phyloP scores from a whole-genome alignment of 2,797 vertebrate genomes.

The Centropyge bicolor region DNA sequence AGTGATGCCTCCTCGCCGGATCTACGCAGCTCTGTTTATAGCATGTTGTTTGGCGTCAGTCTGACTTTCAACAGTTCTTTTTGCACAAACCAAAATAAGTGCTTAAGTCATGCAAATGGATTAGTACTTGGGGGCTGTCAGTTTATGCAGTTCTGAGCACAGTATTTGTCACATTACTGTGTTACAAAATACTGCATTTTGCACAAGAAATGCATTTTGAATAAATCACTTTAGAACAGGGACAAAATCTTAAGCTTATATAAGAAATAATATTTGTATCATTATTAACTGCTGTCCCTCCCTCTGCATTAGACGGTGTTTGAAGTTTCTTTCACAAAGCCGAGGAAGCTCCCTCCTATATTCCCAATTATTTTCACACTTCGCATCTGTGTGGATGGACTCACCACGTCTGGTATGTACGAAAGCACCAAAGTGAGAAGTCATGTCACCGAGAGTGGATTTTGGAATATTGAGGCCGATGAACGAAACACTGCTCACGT shows the following conservation, averaged over 20 bases:
- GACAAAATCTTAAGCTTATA: conserved; percentile 1
- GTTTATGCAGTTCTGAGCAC: conserved; percentile 7
- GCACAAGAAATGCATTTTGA: neutral
- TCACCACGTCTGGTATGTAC: neutral
- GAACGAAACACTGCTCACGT: conserved; percentile 12
- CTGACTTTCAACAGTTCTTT: conserved; percentile 25
- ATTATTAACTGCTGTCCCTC: neutral
- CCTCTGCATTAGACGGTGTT: conserved; percentile 1
- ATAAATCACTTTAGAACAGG: neutral
- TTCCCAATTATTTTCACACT: neutral
- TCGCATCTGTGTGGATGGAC: conserved; percentile 1
- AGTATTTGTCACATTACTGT: conserved; percentile 2
- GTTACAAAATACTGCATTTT: neutral
- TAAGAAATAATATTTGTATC: neutral
- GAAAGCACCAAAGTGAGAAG: conserved; percentile 21
- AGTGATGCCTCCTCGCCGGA: conserved; percentile 21
- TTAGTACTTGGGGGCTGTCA: conserved; percentile 35
- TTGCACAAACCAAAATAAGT: conserved; percentile 34
- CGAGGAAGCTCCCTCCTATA: neutral
- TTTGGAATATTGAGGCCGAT: conserved; percentile 12
- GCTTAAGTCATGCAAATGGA: conserved; percentile 24
- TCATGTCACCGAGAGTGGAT: conserved; percentile 7
- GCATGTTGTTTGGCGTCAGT: conserved; percentile 25
- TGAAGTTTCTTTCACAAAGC: conserved; percentile 4
- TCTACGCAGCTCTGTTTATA: conserved; percentile 45